These are phyloP conservation scores for Cartodere bifasciata DNA, from an alignment of 2,888 invertebrate species.

Conservation along the genomic window DNA sequence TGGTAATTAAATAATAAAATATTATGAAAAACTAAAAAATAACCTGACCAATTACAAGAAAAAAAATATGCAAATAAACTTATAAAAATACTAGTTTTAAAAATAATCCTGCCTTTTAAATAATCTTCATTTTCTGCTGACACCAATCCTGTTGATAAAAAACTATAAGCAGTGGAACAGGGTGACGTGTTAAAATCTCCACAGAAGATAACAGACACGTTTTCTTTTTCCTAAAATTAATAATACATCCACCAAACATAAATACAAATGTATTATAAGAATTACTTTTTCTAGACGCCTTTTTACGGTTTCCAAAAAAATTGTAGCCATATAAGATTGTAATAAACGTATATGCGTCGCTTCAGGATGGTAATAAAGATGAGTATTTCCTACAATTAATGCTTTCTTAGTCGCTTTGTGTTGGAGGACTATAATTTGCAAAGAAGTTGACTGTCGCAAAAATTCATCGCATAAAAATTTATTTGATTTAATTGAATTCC, in stretches of 20 bases:
- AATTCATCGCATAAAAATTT: constrained; percentile 41
- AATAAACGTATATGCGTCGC: constrained; percentile 74
- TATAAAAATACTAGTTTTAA: too few species aligned
- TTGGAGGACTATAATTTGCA: constrained; percentile 44
- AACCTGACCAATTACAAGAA: constrained; percentile 20
- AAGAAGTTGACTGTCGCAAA: constrained; percentile 48
- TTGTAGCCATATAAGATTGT: constrained; percentile 36
- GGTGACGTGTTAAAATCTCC: constrained; percentile 92
- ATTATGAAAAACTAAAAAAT: not conserved
- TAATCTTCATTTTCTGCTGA: constrained; percentile 57
- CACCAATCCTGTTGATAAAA: constrained; percentile 59
- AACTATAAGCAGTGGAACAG: constrained; percentile 64
- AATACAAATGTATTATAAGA: too few species aligned
- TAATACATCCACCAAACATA: not conserved
- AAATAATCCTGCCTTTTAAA: constrained; percentile 70
- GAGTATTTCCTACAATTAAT: constrained; percentile 61
- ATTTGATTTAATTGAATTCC: constrained; percentile 45
- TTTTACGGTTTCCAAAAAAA: constrained; percentile 41
- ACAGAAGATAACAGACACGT: constrained; percentile 61
- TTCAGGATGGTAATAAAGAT: constrained; percentile 79
- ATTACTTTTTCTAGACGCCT: constrained; percentile 26
- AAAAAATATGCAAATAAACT: too few species aligned
- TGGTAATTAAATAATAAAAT: constrained; percentile 30
- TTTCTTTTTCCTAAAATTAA: constrained; percentile 19
- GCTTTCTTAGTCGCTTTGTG: constrained; percentile 42